Evolutionary conservation across 2,797 vertebrate species (phyloP).

Genomic region (Fistularia commersonii): DNA sequence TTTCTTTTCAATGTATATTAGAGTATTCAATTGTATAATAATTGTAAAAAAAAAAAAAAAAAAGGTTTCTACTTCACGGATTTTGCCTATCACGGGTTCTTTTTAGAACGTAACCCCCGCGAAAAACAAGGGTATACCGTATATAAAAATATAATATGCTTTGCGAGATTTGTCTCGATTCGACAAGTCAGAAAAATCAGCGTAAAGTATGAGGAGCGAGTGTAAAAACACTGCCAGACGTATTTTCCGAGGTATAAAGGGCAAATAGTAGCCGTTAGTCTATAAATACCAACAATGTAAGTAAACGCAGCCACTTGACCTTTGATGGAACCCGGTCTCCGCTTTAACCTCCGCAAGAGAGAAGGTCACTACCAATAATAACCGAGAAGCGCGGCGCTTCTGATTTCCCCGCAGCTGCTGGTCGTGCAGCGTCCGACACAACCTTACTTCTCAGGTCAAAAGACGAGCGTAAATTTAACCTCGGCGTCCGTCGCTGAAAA

Average conservation of each 20-base stretch:
- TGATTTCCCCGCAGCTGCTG: constrained; percentile 82
- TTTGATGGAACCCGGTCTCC: constrained; percentile 63
- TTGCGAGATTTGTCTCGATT: too few relatives aligned
- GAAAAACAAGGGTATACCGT: too few relatives aligned
- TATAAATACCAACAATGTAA: constrained; percentile 75
- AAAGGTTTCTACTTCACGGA: too few relatives aligned
- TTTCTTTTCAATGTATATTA: too few relatives aligned
- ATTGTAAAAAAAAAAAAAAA: too few relatives aligned
- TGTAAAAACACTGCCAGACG: too few relatives aligned
- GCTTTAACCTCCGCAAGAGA: constrained; percentile 72
- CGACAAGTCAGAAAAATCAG: too few relatives aligned
- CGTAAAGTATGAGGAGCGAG: too few relatives aligned
- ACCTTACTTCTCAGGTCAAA: constrained; percentile 75
- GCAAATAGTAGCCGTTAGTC: constrained; percentile 31
- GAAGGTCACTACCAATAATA: constrained; percentile 90
- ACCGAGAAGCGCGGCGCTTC: constrained; percentile 68
- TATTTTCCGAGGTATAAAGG: constrained; percentile 30
- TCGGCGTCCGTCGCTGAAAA: not conserved
- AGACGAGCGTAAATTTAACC: constrained; percentile 70
- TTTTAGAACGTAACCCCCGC: too few relatives aligned
- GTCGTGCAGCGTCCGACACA: constrained; percentile 35
- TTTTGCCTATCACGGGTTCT: too few relatives aligned
- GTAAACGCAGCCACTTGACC: constrained; percentile 63
- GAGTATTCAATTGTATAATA: too few relatives aligned
- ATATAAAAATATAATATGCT: too few relatives aligned